Conservation (phyloP, 2,797 vertebrate genomes). For the Falco peregrinus region DNA sequence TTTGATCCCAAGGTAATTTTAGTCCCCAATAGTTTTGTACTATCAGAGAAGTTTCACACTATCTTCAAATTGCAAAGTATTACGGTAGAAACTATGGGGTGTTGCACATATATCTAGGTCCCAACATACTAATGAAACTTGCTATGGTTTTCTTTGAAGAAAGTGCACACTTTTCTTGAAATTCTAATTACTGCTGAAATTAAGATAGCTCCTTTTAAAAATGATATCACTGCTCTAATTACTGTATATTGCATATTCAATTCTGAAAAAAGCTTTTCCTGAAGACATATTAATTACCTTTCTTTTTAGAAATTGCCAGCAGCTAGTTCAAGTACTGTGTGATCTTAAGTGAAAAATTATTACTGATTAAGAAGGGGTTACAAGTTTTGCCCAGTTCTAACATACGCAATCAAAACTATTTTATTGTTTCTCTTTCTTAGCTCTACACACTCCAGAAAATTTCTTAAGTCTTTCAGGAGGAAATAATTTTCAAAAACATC, state of each 20-base stretch:
- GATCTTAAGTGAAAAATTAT: slow-evolving; percentile 64
- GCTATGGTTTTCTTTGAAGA: background rate
- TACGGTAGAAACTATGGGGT: background rate
- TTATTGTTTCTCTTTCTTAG: background rate
- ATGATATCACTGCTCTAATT: background rate
- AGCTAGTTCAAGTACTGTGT: slow-evolving; percentile 47
- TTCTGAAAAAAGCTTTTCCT: slow-evolving; percentile 17
- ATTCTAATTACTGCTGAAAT: slow-evolving; percentile 31
- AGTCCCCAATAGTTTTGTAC: background rate
- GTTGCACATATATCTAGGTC: background rate
- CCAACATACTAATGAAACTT: background rate
- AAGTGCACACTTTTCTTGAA: slow-evolving; percentile 2
- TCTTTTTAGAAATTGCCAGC: slow-evolving; percentile 47
- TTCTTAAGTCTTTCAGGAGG: background rate
- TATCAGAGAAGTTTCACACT: background rate
- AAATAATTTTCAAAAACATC: background rate
- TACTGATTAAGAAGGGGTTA: slow-evolving; percentile 53
- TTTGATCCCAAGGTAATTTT: background rate
- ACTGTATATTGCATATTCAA: background rate
- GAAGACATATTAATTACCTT: slow-evolving; percentile 64
- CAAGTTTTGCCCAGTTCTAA: background rate
- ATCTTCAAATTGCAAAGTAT: background rate
- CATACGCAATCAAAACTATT: background rate
- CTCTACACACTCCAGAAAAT: background rate
- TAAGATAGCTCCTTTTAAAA: background rate